A percentile compares a stretch with the other conserved stretches of the same genome.
Conservation (phyloP, 2,113 vertebrate genomes). For the Eurypyga helias region DNA sequence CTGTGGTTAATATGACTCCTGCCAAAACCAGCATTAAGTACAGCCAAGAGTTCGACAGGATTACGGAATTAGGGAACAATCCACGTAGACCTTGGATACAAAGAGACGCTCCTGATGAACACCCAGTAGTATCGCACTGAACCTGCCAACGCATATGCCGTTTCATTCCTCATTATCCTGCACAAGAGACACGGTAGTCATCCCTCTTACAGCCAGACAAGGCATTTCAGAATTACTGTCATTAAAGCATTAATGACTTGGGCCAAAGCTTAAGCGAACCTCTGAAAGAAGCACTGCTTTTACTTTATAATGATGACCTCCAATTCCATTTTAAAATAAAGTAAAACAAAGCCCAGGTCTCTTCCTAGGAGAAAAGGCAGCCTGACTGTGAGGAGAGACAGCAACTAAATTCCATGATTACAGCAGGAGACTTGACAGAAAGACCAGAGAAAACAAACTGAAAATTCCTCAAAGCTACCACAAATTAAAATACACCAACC, state of each 20-base stretch:
- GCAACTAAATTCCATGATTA: not conserved
- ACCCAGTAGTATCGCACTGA: not conserved
- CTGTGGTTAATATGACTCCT: not conserved
- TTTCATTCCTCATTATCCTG: not conserved
- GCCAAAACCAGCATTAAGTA: not conserved
- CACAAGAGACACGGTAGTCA: too few species aligned
- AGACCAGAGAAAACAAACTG: not conserved
- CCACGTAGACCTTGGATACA: not conserved
- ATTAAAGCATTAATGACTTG: not conserved
- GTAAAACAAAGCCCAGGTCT: not conserved
- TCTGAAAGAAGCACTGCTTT: not conserved
- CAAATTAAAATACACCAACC: not conserved
- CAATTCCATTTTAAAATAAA: not conserved
- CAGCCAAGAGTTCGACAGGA: not conserved
- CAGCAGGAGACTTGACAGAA: not conserved
- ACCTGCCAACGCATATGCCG: not conserved
- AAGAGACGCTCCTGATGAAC: not conserved
- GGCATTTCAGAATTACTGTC: not conserved
- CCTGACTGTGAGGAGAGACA: not conserved
- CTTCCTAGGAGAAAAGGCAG: not conserved
- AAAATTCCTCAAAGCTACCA: not conserved
- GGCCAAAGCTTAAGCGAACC: not conserved
- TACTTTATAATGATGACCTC: not conserved
- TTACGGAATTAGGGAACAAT: not conserved
- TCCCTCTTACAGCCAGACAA: fast-evolving